Evolutionary conservation across 37 sponge, comb jelly and placozoan genomes (phyloP).

Genomic region (Theonella swinhoei): DNA sequence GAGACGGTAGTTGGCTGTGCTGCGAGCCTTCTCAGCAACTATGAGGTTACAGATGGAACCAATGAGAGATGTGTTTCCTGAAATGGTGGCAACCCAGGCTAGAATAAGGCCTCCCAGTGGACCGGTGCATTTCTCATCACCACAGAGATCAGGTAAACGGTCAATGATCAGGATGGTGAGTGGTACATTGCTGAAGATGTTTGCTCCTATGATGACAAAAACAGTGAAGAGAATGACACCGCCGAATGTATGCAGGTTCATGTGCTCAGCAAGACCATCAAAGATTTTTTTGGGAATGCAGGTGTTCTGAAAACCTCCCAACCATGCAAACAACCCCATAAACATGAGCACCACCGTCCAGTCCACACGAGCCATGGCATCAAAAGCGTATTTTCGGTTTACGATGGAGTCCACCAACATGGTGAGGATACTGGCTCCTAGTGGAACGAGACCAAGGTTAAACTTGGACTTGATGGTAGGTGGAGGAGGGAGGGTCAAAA

Average conservation of each 20-base stretch:
- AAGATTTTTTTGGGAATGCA: constrained; percentile 36
- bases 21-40: constrained; percentile 57
- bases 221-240: constrained; percentile 58
- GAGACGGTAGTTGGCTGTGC: constrained; percentile 18
- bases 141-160: constrained; percentile 18
- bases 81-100: constrained; percentile 56
- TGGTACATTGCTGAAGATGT: constrained; percentile 59
- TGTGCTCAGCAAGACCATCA: constrained; percentile 11
- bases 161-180: constrained; percentile 53
- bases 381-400: constrained; percentile 37
- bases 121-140: constrained; percentile 1
- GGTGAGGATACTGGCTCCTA: constrained; percentile 43
- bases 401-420: constrained; percentile 47
- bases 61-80: constrained; percentile 58
- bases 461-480: constrained; percentile 31
- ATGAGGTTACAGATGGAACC: constrained; percentile 59
- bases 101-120: constrained; percentile 39
- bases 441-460: constrained; percentile 55
- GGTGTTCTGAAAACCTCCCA: constrained; percentile 56
- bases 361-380: constrained; percentile 49
- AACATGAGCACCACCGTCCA: constrained; percentile 62
- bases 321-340: constrained; percentile 59
- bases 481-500: constrained; percentile 15
- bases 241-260: constrained; percentile 35
- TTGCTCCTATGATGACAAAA: constrained; percentile 47